Evolutionary conservation across 2,888 invertebrate genomes (phyloP), one percentile per base, ranked within the genome.

Genomic region (Volucella inanis): DNA sequence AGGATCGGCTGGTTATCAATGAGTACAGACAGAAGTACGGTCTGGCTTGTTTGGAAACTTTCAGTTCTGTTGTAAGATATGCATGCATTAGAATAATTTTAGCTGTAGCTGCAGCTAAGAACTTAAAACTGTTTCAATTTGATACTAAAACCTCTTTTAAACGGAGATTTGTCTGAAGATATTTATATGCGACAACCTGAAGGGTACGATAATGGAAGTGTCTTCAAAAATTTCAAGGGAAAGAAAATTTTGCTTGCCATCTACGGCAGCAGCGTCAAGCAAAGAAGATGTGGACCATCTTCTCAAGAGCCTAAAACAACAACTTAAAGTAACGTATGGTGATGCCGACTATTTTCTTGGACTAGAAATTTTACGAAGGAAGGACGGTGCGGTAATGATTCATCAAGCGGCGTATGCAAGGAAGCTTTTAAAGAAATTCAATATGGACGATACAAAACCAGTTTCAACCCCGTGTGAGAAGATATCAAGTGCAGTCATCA

Each of bases 21-120:
- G 89, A 89, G 43, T 90, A 87, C 64, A 82, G 79, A 3, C 89
- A 90, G 68, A 68, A 88, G 75, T 85, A 75, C 52, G 89, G 88
- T 3, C 70, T 87, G 15, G 89, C 90, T 82, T 90, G 89, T 75
- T 77, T 88, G 38, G 88, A 90, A 65, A 89, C 89, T 0, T 91
- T 89, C 71, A 88, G 90, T 54, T 89, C 90, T 8, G 89, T 90
- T 0, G 88, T 87, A 6, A 88, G 82, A 78, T 83, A 87, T 47
- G 75, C 87, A 12, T 89, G 88, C 8, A 77, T 89, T 38, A 84
- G 87, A 64, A 82, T 80, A 47, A 70, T 89, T 75, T 78, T 87
- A 57, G 75, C 87, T 49, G 78, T 87, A 22, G 22, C 22, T 22
- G 22, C 3, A 52, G 86, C 87, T 8, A 47, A 81, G 39, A 67